Evolutionary conservation across 2,888 invertebrate genomes (phyloP).

Genomic region (Drosophila stalkeri): DNA sequence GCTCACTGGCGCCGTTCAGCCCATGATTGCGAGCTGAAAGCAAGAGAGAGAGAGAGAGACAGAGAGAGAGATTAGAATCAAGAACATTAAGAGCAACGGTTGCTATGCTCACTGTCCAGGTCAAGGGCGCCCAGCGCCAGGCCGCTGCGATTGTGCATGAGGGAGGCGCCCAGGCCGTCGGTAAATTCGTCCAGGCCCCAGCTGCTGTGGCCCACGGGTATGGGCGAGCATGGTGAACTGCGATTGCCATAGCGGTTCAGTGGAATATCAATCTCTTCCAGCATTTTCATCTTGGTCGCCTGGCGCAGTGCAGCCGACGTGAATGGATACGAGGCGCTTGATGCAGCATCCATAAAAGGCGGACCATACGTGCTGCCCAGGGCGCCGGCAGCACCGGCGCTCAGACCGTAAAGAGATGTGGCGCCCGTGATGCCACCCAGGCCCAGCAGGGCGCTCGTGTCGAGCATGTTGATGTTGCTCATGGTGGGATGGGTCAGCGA

Average conservation of each 20-base stretch:
- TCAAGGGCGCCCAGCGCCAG: constrained; percentile 86
- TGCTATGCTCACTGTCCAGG: constrained; percentile 82
- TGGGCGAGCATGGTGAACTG: constrained; percentile 89
- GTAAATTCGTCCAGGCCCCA: constrained; percentile 88
- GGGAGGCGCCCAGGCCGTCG: constrained; percentile 87
- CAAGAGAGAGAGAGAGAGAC: too few relatives aligned
- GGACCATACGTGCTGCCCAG: constrained; percentile 82
- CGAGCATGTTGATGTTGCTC: constrained; percentile 81
- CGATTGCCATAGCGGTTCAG: constrained; percentile 87
- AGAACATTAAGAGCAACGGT: too few relatives aligned
- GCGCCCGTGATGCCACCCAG: constrained; percentile 75
- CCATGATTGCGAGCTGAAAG: constrained; percentile 83
- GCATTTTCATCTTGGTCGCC: constrained; percentile 89
- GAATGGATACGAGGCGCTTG: constrained; percentile 86
- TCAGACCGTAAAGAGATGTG: constrained; percentile 79
- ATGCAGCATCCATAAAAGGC: constrained; percentile 82
- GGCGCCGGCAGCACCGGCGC: constrained; percentile 76
- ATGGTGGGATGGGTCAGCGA: constrained; percentile 84
- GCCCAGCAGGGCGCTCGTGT: constrained; percentile 79
- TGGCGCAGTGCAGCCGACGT: constrained; percentile 88
- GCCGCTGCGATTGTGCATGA: constrained; percentile 87
- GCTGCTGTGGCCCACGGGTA: constrained; percentile 87
- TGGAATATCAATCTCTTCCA: constrained; percentile 90
- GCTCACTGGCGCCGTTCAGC: constrained; percentile 88
- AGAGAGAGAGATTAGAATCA: background rate